These are phyloP conservation scores for Agriotes lineatus DNA, from an alignment of 2,888 invertebrate genomes.

Conservation along the genomic window DNA sequence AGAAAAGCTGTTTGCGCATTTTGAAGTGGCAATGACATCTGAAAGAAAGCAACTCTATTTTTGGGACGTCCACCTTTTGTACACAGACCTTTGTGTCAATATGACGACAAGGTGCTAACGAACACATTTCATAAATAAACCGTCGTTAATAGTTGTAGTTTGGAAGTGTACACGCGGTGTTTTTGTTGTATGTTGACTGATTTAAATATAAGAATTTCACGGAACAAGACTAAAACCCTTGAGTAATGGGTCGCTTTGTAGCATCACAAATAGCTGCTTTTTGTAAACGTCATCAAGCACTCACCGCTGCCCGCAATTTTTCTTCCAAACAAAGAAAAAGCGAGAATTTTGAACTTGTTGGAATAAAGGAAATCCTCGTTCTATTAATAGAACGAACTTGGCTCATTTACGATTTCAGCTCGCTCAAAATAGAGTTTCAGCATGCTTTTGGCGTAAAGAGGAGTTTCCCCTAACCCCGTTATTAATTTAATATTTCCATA, in stretches of 20 bases:
- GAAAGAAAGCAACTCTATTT: background rate
- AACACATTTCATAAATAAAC: background rate
- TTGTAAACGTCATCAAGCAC: no score
- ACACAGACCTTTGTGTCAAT: background rate
- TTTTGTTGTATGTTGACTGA: background rate
- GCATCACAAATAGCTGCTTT: no score
- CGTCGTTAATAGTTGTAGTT: no score
- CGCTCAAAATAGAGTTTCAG: background rate
- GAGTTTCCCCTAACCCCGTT: no score
- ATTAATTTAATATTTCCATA: no score
- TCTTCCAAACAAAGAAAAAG: slow-evolving; percentile 4
- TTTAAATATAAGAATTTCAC: no score
- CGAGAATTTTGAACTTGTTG: slow-evolving; percentile 5
- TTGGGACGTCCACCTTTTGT: background rate
- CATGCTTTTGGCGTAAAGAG: no score
- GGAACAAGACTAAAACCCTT: no score
- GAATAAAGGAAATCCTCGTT: slow-evolving; percentile 21
- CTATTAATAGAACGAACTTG: slow-evolving; percentile 2
- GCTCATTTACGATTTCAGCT: background rate
- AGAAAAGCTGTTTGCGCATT: background rate
- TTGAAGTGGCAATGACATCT: slow-evolving; percentile 3
- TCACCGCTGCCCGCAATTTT: no score
- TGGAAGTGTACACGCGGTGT: background rate
- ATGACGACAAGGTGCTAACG: no score
- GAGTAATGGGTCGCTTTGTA: no score